Percentiles rank a stretch among this genome's conserved stretches.
phyloP scores from a whole-genome alignment of 2,113 vertebrate species.

The Prolemur simus region DNA sequence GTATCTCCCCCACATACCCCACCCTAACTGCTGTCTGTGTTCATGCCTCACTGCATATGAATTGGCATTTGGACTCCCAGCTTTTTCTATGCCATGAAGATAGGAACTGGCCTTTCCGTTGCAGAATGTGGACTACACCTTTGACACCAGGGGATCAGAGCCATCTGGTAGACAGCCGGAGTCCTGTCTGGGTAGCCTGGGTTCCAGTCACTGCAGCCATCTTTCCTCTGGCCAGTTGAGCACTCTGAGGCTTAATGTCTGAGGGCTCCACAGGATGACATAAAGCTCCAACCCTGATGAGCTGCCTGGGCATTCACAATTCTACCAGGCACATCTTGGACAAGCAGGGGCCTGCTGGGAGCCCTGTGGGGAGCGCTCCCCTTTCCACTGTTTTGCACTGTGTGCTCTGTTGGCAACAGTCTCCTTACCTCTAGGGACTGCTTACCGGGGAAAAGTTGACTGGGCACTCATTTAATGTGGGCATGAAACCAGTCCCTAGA shows the following conservation, averaged over 20 bases:
- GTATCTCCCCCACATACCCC: conserved; percentile 42
- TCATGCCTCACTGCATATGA: conserved; percentile 71
- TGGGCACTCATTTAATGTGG: conserved; percentile 20
- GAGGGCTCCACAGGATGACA: neutral
- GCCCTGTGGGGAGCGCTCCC: neutral
- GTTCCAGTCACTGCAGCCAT: neutral
- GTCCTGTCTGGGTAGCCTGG: neutral
- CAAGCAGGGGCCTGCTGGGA: conserved; percentile 53
- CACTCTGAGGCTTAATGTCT: neutral
- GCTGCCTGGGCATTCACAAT: neutral
- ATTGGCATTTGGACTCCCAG: conserved; percentile 71
- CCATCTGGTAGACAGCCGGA: conserved; percentile 16
- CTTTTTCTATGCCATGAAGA: conserved; percentile 35
- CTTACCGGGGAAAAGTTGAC: conserved; percentile 57
- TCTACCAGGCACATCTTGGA: neutral
- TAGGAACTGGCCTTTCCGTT: neutral
- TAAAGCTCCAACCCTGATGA: neutral
- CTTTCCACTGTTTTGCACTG: neutral
- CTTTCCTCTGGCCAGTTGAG: conserved; percentile 37
- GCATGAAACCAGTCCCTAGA: neutral
- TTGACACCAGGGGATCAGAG: neutral
- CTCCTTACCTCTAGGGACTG: conserved; percentile 18
- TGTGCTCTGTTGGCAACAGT: conserved; percentile 33
- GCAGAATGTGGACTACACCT: neutral
- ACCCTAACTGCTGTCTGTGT: conserved; percentile 45